Percentiles rank a stretch among this genome's conserved stretches.
These are phyloP conservation scores for Ceratina japonica DNA, from an alignment of 1,140 invertebrate species.

Conservation along the genomic window DNA sequence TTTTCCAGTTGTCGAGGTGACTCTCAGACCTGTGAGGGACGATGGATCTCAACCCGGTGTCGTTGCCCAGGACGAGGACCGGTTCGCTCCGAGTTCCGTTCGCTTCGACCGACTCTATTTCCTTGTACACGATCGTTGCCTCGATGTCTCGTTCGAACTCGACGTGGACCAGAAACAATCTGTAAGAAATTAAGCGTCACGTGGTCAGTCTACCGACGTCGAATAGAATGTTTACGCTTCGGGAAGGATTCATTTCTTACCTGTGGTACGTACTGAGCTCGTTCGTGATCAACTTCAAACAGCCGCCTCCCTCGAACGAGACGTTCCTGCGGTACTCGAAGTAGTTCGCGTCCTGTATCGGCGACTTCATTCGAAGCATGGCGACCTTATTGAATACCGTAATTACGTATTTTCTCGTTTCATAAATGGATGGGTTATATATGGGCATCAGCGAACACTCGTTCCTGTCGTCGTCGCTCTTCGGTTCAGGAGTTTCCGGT, in stretches of 20 bases:
- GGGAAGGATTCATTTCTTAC: conserved; percentile 48
- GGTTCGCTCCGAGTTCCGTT: conserved; percentile 40
- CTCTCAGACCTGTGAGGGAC: conserved; percentile 53
- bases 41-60: conserved; percentile 60
- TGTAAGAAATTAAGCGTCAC: conserved; percentile 45
- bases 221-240: not conserved
- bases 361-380: conserved; percentile 61
- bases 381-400: conserved; percentile 63
- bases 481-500: not conserved
- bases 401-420: conserved; percentile 68
- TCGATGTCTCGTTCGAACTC: conserved; percentile 67
- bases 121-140: conserved; percentile 66
- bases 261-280: conserved; percentile 68
- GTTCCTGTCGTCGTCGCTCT: not conserved
- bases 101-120: conserved; percentile 19
- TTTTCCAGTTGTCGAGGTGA: conserved; percentile 69
- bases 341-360: conserved; percentile 59
- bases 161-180: conserved; percentile 71
- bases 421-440: conserved; percentile 64
- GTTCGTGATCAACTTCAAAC: conserved; percentile 71
- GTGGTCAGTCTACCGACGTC: not conserved
- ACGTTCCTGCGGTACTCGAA: conserved; percentile 67
- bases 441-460: not conserved
- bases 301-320: conserved; percentile 75
- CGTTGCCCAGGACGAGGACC: conserved; percentile 68